A percentile compares a stretch with the other conserved stretches of the same genome.
Evolutionary conservation across 2,888 invertebrate species (phyloP).

Genomic region (Caenorhabditis afra): DNA sequence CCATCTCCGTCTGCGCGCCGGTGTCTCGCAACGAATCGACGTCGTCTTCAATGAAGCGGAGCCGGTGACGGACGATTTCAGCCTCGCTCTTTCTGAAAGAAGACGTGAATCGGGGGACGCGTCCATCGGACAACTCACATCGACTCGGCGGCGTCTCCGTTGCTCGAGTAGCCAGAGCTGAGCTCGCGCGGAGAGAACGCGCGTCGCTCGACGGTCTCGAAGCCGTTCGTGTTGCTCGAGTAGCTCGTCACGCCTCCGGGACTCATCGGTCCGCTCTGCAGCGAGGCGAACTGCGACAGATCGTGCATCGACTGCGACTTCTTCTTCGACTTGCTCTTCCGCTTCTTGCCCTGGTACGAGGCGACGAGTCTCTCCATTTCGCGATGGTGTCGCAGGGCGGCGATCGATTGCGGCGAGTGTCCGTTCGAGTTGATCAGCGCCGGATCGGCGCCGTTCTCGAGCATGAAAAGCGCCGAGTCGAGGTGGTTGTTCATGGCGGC

Average conservation of each 20-base stretch:
- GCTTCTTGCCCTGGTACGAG: slow-evolving; percentile 47
- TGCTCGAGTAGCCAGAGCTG: slow-evolving; percentile 61
- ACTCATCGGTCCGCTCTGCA: slow-evolving; percentile 48
- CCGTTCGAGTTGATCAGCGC: slow-evolving; percentile 68
- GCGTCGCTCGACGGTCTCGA: slow-evolving; percentile 26
- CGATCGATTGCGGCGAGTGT: slow-evolving; percentile 71
- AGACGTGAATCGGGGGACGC: background rate
- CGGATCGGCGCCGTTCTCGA: slow-evolving; percentile 74
- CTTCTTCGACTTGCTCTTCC: slow-evolving; percentile 54
- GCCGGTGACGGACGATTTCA: slow-evolving; percentile 61
- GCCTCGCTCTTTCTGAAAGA: slow-evolving; percentile 48
- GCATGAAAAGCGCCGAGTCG: slow-evolving; percentile 70
- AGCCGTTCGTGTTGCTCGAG: slow-evolving; percentile 48
- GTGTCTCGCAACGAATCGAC: slow-evolving; percentile 58
- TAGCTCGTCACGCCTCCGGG: slow-evolving; percentile 55
- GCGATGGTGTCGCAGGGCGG: slow-evolving; percentile 64
- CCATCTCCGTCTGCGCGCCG: slow-evolving; percentile 41
- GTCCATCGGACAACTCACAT: no score
- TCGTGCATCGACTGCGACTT: slow-evolving; percentile 59
- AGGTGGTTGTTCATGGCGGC: slow-evolving; percentile 76
- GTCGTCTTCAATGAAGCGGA: slow-evolving; percentile 65
- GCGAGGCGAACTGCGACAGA: slow-evolving; percentile 45
- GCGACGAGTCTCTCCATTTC: slow-evolving; percentile 66
- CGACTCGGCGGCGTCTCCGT: slow-evolving; percentile 52
- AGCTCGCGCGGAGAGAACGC: slow-evolving; percentile 54